phyloP scores from a whole-genome alignment of 1,140 invertebrate species.

The Mactra quadrangularis region DNA sequence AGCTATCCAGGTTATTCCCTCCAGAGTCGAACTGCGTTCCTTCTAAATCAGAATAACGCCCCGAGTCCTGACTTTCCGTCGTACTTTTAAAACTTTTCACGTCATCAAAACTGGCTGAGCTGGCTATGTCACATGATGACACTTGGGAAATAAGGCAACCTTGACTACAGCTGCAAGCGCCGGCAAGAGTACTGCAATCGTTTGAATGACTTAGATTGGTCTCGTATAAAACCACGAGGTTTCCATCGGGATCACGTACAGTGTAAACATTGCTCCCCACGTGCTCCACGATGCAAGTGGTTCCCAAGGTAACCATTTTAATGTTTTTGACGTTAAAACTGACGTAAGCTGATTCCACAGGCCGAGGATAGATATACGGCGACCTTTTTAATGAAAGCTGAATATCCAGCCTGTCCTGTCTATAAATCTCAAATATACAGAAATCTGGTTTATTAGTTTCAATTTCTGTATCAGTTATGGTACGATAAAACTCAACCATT shows the following conservation, averaged over 20 bases:
- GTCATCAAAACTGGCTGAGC: slow-evolving; percentile 12
- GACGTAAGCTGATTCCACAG: slow-evolving; percentile 44
- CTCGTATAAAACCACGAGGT: slow-evolving; percentile 58
- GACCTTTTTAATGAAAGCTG: slow-evolving; percentile 63
- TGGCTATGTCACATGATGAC: background rate
- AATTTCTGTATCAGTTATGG: slow-evolving; percentile 60
- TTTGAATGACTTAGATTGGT: slow-evolving; percentile 10
- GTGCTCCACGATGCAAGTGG: slow-evolving; percentile 7
- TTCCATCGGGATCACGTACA: slow-evolving; percentile 63
- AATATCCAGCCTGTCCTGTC: slow-evolving; percentile 52
- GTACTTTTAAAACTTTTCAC: slow-evolving; percentile 48
- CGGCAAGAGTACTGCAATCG: slow-evolving; percentile 10
- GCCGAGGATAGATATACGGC: slow-evolving; percentile 45
- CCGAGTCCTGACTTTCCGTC: slow-evolving; percentile 59
- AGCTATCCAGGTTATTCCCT: background rate
- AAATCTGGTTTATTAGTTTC: slow-evolving; percentile 63
- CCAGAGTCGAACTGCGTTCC: background rate
- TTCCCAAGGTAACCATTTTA: background rate
- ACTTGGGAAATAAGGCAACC: background rate
- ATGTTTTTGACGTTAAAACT: slow-evolving; percentile 61
- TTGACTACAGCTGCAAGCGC: background rate
- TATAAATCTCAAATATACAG: slow-evolving; percentile 63
- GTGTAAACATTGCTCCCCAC: slow-evolving; percentile 47
- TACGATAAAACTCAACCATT: slow-evolving; percentile 65
- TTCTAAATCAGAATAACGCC: slow-evolving; percentile 55